Evolutionary conservation across 2,888 invertebrate genomes (phyloP).

Genomic region (Ellobium chinense): DNA sequence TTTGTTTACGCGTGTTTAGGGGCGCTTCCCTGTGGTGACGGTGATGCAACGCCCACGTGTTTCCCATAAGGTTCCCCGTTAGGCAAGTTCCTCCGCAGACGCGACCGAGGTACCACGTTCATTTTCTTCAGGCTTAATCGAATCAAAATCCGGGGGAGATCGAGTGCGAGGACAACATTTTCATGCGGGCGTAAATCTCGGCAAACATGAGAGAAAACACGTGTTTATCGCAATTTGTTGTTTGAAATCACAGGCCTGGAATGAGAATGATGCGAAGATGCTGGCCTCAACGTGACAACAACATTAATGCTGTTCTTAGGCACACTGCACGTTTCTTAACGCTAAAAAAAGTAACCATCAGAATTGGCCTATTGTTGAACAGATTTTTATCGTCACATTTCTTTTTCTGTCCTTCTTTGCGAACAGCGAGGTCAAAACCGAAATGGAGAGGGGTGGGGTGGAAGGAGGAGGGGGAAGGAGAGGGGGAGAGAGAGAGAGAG

Average conservation of each 20-base stretch:
- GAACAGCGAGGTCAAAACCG: no score
- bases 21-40: constrained; percentile 18
- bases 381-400: no score
- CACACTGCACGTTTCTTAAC: no score
- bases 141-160: constrained; percentile 20
- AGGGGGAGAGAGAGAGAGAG: no score
- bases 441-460: no score
- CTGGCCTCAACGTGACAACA: no score
- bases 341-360: no score
- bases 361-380: no score
- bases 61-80: not conserved
- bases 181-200: constrained; percentile 1
- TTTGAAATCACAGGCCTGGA: no score
- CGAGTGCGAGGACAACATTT: constrained; percentile 13
- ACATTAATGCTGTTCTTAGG: no score
- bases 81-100: not conserved
- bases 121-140: constrained; percentile 11
- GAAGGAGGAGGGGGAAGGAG: not conserved
- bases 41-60: constrained; percentile 29
- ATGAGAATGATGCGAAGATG: no score
- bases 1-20: not conserved
- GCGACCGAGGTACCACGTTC: not conserved
- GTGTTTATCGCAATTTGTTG: not conserved
- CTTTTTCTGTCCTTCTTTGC: no score
- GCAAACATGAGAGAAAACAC: not conserved